Conservation (phyloP, 2,113 vertebrate species). For the Alligator sinensis region DNA sequence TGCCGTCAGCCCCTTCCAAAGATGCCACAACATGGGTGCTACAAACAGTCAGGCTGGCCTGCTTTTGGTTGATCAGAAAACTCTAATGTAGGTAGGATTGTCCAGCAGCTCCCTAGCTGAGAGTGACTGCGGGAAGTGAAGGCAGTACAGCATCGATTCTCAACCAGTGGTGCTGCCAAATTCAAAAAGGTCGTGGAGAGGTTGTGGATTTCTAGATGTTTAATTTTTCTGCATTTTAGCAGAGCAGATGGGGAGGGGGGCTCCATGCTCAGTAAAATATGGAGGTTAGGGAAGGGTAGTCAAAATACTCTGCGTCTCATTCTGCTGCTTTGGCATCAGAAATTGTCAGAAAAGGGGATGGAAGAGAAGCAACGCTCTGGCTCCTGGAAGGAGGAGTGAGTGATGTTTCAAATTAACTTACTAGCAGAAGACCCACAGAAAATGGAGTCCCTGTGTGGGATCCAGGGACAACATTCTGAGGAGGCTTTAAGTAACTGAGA, state of each 20-base stretch:
- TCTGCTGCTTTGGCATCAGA: neutral
- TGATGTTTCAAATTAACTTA: neutral
- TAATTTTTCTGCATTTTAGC: too few relatives aligned
- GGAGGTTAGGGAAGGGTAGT: neutral
- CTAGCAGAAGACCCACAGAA: neutral
- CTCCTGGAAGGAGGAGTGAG: neutral
- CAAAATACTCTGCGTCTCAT: neutral
- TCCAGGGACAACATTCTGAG: neutral
- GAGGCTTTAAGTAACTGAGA: neutral
- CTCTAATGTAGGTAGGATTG: too few relatives aligned
- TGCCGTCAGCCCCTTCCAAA: too few relatives aligned
- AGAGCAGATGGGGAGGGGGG: neutral
- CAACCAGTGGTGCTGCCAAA: too few relatives aligned
- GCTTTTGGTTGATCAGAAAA: too few relatives aligned
- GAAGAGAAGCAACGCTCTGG: neutral
- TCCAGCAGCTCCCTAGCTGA: too few relatives aligned
- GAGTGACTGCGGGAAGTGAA: too few relatives aligned
- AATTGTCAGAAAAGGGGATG: rapidly evolving
- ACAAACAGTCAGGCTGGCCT: too few relatives aligned
- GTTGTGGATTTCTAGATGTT: neutral
- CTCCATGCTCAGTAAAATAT: too few relatives aligned
- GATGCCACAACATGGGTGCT: too few relatives aligned
- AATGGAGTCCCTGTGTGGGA: neutral
- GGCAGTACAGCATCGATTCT: too few relatives aligned
- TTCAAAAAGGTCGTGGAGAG: neutral